A percentile compares a stretch with the other conserved stretches of the same genome.
These are phyloP conservation scores for Darwinula stevensoni DNA, from an alignment of 2,888 invertebrate genomes.

Conservation along the genomic window DNA sequence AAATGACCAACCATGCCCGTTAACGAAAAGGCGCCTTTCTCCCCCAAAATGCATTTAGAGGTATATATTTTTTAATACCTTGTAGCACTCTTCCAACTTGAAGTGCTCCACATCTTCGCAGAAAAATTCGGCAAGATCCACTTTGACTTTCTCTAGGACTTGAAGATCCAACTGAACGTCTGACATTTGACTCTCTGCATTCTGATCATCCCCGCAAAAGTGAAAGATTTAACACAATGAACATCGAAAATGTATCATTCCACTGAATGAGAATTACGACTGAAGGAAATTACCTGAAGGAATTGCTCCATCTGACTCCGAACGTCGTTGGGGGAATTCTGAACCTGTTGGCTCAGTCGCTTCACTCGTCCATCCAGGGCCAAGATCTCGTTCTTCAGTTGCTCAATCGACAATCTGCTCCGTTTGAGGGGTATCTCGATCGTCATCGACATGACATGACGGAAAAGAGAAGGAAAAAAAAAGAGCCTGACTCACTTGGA, in stretches of 20 bases:
- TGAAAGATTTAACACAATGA: too few species aligned
- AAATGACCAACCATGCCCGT: too few species aligned
- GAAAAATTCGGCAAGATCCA: slow-evolving; percentile 62
- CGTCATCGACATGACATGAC: background rate
- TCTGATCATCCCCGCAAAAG: too few species aligned
- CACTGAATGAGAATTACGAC: too few species aligned
- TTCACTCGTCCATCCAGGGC: slow-evolving; percentile 44
- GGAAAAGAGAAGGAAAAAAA: slow-evolving; percentile 1
- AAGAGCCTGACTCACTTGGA: slow-evolving; percentile 34
- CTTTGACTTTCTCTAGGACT: slow-evolving; percentile 46
- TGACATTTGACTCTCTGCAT: slow-evolving; percentile 45
- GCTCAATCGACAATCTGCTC: slow-evolving; percentile 54
- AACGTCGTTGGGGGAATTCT: slow-evolving; percentile 41
- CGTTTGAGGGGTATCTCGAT: slow-evolving; percentile 1
- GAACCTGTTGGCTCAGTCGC: slow-evolving; percentile 47
- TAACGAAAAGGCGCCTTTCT: slow-evolving; percentile 4
- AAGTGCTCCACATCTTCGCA: slow-evolving; percentile 71
- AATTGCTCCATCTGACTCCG: slow-evolving; percentile 64
- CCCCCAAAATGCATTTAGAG: slow-evolving; percentile 16
- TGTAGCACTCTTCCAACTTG: slow-evolving; percentile 77
- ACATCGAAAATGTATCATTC: too few species aligned
- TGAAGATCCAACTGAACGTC: slow-evolving; percentile 37
- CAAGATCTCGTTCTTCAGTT: slow-evolving; percentile 56
- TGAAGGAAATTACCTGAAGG: slow-evolving; percentile 46
- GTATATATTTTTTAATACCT: slow-evolving; percentile 62